phyloP scores from a whole-genome alignment of 2,888 invertebrate genomes.

The Melanophora roralis region DNA sequence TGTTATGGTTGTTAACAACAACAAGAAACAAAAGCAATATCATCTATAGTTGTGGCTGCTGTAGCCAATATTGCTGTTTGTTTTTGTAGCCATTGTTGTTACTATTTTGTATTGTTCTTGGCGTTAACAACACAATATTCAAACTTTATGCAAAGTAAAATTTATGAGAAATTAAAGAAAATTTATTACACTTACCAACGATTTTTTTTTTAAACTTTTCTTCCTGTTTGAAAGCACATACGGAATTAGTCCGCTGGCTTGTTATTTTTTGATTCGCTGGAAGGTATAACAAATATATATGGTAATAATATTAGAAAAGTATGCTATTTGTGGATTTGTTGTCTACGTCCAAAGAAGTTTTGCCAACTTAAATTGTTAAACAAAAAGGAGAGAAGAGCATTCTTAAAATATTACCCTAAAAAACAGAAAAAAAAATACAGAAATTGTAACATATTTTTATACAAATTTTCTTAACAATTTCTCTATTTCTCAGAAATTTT shows the following conservation, averaged over 20 bases:
- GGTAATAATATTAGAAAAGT: neutral
- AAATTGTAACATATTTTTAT: too few species aligned
- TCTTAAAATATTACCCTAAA: too few species aligned
- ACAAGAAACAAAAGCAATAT: constrained; percentile 3
- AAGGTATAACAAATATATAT: constrained; percentile 8
- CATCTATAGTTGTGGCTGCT: constrained; percentile 21
- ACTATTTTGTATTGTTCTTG: constrained; percentile 61
- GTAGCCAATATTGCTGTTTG: constrained; percentile 27
- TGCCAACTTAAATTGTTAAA: too few species aligned
- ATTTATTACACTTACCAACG: constrained; percentile 70
- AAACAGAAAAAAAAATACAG: too few species aligned
- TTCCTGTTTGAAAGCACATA: constrained; percentile 16
- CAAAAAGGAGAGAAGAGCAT: too few species aligned
- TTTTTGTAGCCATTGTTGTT: constrained; percentile 32
- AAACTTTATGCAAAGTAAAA: constrained; percentile 72
- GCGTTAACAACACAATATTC: constrained; percentile 61
- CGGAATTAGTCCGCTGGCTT: constrained; percentile 32
- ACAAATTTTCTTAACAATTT: too few species aligned
- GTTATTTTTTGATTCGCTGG: constrained; percentile 8
- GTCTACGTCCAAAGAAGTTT: too few species aligned
- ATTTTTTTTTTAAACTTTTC: constrained; percentile 20
- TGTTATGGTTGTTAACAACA: constrained; percentile 40
- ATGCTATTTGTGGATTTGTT: neutral
- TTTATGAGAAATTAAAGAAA: constrained; percentile 75
- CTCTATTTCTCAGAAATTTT: too few species aligned